phyloP scores from a whole-genome alignment of 2,888 invertebrate genomes.

The Dryobotodes eremita region DNA sequence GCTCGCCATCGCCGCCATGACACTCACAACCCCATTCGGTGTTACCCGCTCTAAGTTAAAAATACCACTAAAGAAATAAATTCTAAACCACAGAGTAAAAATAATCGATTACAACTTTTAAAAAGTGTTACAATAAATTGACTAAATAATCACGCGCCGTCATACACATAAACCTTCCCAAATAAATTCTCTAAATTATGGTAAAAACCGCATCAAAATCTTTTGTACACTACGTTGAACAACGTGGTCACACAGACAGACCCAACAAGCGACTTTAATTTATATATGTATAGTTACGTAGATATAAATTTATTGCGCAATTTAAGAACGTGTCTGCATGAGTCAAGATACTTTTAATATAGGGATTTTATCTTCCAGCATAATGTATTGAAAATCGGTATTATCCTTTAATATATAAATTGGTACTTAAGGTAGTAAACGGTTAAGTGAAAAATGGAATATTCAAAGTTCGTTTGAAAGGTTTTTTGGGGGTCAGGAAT shows the following conservation, averaged over 20 bases:
- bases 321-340: conserved; percentile 41
- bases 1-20: too few species aligned
- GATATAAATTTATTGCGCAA: neutral
- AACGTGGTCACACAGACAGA: neutral
- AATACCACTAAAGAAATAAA: too few species aligned
- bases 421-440: neutral
- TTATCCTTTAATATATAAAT: conserved; percentile 1
- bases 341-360: conserved; percentile 11
- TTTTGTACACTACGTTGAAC: neutral
- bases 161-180: neutral
- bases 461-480: neutral
- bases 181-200: too few species aligned
- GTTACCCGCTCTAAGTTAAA: too few species aligned
- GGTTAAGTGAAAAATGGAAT: neutral
- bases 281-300: too few species aligned
- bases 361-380: conserved; percentile 18
- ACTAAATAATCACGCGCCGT: too few species aligned
- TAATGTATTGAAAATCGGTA: conserved; percentile 17
- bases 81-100: too few species aligned
- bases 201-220: neutral
- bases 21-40: too few species aligned
- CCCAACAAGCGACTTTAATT: neutral
- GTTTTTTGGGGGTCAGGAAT: neutral
- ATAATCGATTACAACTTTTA: too few species aligned
- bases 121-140: too few species aligned